Percentiles rank a stretch among this genome's conserved stretches.
Conservation (phyloP, 64 coral and sea anemone genomes). For the Dendronephthya gigantea region DNA sequence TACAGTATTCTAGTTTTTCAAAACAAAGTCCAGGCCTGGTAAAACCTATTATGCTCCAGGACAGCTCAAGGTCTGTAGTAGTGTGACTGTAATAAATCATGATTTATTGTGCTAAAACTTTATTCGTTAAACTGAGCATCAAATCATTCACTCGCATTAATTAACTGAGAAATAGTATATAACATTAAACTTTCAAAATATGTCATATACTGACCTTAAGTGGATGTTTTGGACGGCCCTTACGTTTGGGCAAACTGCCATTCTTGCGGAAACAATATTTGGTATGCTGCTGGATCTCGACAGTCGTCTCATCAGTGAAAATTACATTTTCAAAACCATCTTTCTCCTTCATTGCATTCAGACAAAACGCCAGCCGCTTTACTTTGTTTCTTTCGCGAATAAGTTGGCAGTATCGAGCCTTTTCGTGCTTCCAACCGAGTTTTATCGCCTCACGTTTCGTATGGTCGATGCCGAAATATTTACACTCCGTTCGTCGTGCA, state of each 20-base stretch:
- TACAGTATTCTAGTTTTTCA: too few species aligned
- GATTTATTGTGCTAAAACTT: too few species aligned
- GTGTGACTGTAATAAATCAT: too few species aligned
- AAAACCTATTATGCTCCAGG: too few species aligned
- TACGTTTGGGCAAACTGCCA: not conserved
- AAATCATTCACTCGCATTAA: too few species aligned
- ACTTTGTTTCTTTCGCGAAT: not conserved
- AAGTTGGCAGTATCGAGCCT: not conserved
- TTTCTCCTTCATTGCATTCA: not conserved
- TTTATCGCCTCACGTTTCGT: not conserved
- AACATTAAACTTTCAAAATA: too few species aligned
- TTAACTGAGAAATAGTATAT: too few species aligned
- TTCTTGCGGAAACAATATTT: not conserved
- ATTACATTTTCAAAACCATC: conserved; percentile 5
- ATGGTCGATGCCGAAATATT: not conserved
- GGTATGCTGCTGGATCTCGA: not conserved
- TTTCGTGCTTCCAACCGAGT: too few species aligned
- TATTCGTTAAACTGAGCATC: too few species aligned
- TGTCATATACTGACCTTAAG: not conserved
- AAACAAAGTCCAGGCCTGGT: too few species aligned
- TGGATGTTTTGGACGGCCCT: not conserved
- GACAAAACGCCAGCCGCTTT: not conserved
- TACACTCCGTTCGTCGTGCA: not conserved
- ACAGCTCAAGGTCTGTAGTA: too few species aligned
- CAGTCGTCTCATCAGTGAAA: not conserved